Base-by-base conservation (phyloP, 2,888 invertebrate genomes). In the Eupithecia abbreviata region DNA sequence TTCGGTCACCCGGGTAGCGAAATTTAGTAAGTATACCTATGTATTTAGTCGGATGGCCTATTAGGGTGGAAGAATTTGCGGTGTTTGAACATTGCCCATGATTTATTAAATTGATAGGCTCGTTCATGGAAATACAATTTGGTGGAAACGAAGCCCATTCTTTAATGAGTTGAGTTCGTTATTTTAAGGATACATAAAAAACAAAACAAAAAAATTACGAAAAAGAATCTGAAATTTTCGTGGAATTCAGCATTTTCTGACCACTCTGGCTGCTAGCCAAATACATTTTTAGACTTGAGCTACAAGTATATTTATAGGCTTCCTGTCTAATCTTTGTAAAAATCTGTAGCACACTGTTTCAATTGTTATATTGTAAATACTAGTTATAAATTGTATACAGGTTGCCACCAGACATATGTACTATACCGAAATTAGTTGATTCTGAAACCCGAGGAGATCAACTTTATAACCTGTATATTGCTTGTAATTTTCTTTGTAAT, bases 51-150 rank as follows among this genome's bases (percentile, higher is more conserved):
- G 90, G 87, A 85, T 78, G 84, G 84, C 88, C 85, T 84, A 89
- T 87, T 90, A 90, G 89, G 90, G 90, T 89, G 85, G 89, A 90
- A 90, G 89, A 90, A 91, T 92, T 90, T 91, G 89, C 85, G 90
- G 89, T 81, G 81, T 83, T 86, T 86, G 86, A 89, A 89, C 88
- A 89, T 89, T 89, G 88, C 87, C 86, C 85, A 86, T 82, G 82
- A 86, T 86, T 84, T 47, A 69, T 69, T 62, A 30, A 12, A 62
- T 62, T 12, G 62, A 30, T 30, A 30, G 30, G 2, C 30, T 62
- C 30, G 62, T 30, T 30, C 30, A 1, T 10, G 12, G 42, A 66
- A 15, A 66, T 42, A 42, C 5, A 15, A 7, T 42, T 62, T 66
- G 6, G 41, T 65, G 13, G 10, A 30, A 30, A 30, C 2, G 30